phyloP scores from a whole-genome alignment of 2,797 vertebrate genomes.

The Orestias chungarensis region DNA sequence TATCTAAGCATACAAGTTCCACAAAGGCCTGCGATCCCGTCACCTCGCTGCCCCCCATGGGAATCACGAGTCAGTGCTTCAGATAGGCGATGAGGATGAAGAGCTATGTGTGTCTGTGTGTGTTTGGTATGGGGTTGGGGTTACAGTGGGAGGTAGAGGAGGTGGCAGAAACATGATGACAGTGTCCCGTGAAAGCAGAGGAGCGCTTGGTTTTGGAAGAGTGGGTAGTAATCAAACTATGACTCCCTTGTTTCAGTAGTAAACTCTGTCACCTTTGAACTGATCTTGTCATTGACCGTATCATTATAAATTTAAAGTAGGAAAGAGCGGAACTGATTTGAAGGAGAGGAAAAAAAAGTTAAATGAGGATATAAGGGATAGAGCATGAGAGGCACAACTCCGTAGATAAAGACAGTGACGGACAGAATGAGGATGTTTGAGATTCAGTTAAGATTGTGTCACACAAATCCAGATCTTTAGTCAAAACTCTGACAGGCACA shows the following conservation, averaged over 20 bases:
- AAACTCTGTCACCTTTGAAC: conserved; percentile 34
- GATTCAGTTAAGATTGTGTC: conserved; percentile 79
- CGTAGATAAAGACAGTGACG: conserved; percentile 62
- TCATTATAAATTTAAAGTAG: conserved; percentile 15
- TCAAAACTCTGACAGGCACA: conserved; percentile 72
- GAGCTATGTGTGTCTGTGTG: no score
- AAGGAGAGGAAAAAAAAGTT: conserved; percentile 13
- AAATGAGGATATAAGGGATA: not conserved
- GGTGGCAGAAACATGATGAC: conserved; percentile 3
- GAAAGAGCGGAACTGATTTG: conserved; percentile 12
- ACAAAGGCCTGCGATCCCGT: conserved; percentile 69
- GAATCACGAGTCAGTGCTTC: conserved; percentile 64
- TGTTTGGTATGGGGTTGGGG: conserved; percentile 2
- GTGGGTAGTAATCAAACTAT: conserved; percentile 18
- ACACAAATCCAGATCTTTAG: conserved; percentile 80
- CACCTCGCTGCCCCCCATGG: conserved; percentile 63
- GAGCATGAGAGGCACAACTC: conserved; percentile 44
- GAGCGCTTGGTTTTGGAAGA: conserved; percentile 7
- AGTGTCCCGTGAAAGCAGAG: conserved; percentile 23
- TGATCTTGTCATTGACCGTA: conserved; percentile 5
- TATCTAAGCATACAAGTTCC: conserved; percentile 78
- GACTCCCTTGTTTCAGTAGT: conserved; percentile 1
- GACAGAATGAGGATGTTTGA: conserved; percentile 65
- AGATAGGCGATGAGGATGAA: conserved; percentile 50
- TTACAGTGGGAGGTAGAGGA: conserved; percentile 30